Evolutionary conservation across 2,113 vertebrate genomes (phyloP).

Genomic region (Oophaga pumilio): DNA sequence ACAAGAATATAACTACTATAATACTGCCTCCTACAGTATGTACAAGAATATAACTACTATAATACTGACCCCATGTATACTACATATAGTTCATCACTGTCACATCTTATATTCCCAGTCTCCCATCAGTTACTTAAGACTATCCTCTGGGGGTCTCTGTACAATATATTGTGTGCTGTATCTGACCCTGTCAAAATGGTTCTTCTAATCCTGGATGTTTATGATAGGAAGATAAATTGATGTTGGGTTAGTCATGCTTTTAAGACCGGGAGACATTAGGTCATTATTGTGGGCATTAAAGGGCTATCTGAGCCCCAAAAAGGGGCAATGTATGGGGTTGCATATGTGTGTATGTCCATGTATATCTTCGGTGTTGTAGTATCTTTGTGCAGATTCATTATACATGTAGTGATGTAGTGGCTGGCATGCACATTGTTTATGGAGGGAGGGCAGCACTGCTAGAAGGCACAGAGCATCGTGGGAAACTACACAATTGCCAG

Average conservation of each 20-base stretch:
- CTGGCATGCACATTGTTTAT: neutral
- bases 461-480: conserved; percentile 38
- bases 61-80: neutral
- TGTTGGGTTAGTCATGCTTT: neutral
- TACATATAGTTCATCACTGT: too few species aligned
- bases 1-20: neutral
- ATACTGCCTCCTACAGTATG: neutral
- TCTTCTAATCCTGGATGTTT: neutral
- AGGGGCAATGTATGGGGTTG: neutral
- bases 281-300: neutral
- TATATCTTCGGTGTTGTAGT: neutral
- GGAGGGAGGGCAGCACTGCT: neutral
- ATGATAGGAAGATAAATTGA: neutral
- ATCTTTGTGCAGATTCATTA: neutral
- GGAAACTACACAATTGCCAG: conserved; percentile 29
- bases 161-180: neutral
- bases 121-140: neutral
- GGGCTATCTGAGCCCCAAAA: neutral
- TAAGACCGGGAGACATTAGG: neutral
- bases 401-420: neutral
- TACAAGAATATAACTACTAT: conserved; percentile 5
- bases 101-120: neutral
- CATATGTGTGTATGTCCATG: neutral
- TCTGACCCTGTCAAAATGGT: neutral
- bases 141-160: neutral